Conservation (phyloP, 2,113 vertebrate species). For the Verasper variegatus region DNA sequence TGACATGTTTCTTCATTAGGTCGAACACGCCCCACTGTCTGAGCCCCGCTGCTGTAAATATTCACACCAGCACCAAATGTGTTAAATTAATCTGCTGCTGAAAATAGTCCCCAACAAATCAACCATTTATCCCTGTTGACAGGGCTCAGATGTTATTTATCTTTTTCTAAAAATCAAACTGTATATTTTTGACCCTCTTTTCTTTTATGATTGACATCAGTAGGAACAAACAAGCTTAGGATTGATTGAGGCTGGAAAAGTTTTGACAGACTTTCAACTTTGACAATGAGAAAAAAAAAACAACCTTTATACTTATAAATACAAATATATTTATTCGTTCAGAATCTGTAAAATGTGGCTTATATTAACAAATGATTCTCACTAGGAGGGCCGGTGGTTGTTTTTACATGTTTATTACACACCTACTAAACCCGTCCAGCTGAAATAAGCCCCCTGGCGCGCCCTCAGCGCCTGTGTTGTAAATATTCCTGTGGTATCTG, state of each 20-base stretch:
- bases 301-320: too few relatives aligned
- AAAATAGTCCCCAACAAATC: conserved; percentile 25
- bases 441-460: conserved; percentile 58
- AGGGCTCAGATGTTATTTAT: not conserved
- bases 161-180: not conserved
- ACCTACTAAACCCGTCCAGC: conserved; percentile 62
- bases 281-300: too few relatives aligned
- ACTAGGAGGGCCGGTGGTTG: conserved; percentile 43
- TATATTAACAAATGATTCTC: conserved; percentile 29
- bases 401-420: conserved; percentile 63
- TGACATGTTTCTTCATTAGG: not conserved
- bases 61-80: not conserved
- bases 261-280: not conserved
- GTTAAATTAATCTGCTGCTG: not conserved
- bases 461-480: conserved; percentile 65
- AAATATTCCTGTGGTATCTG: conserved; percentile 79
- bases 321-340: not conserved
- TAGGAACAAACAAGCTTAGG: not conserved
- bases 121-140: not conserved
- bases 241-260: not conserved
- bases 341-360: conserved; percentile 25
- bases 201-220: not conserved
- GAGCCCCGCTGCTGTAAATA: not conserved
- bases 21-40: not conserved
- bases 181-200: not conserved